Conservation (phyloP, 2,113 vertebrate species). For the Saimiri boliviensis region DNA sequence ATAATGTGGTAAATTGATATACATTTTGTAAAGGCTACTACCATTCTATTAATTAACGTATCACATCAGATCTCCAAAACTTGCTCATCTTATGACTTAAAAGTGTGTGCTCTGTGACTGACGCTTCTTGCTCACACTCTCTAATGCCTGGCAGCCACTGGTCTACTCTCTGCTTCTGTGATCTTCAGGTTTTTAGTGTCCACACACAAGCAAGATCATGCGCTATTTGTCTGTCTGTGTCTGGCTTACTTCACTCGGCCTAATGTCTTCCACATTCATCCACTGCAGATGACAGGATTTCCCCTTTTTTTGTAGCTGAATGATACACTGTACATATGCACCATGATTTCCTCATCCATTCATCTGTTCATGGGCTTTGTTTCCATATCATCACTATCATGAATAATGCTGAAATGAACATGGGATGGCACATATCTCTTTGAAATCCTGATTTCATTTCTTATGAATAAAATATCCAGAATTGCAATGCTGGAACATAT, state of each 20-base stretch:
- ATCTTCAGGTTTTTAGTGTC: neutral
- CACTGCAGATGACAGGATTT: neutral
- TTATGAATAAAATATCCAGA: no score
- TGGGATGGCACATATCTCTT: neutral
- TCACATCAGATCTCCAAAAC: neutral
- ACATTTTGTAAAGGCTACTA: no score
- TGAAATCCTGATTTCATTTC: neutral
- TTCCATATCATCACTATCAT: neutral
- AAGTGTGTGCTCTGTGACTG: neutral
- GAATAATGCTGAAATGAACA: neutral
- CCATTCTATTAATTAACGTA: no score
- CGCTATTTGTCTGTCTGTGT: neutral
- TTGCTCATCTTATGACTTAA: fast-evolving
- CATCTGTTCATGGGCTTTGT: neutral
- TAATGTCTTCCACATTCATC: neutral
- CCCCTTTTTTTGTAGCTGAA: neutral
- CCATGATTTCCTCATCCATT: neutral
- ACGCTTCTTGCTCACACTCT: no score
- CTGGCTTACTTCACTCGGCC: neutral
- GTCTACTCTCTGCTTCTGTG: neutral
- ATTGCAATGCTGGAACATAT: neutral
- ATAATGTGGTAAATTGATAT: no score
- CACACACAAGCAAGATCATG: neutral
- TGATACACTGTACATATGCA: neutral
- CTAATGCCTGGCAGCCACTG: fast-evolving